Evolutionary conservation across 2,888 invertebrate genomes (phyloP).

Genomic region (Xestoiulus laeticollis): DNA sequence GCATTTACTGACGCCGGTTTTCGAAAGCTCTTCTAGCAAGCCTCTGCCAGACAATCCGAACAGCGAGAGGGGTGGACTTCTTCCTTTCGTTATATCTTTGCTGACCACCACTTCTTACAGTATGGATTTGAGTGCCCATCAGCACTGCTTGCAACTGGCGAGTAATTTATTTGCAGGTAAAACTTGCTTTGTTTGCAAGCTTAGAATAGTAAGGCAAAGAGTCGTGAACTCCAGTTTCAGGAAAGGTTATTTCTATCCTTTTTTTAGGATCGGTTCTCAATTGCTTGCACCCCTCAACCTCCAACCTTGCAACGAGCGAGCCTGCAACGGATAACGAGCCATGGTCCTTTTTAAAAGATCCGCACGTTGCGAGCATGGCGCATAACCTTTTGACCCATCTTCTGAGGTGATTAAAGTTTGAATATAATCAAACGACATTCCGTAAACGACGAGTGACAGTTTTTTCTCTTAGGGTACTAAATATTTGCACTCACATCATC

Average conservation of each 20-base stretch:
- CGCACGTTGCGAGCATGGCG: conserved; percentile 68
- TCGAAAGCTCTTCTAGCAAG: not conserved
- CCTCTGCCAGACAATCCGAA: conserved; percentile 54
- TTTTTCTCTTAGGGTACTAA: conserved; percentile 68
- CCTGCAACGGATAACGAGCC: conserved; percentile 58
- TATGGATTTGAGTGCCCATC: conserved; percentile 69
- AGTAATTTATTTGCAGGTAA: conserved; percentile 71
- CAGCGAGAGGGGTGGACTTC: conserved; percentile 59
- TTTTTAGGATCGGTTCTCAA: conserved; percentile 34
- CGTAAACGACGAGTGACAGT: too few relatives aligned
- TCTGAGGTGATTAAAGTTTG: conserved; percentile 66
- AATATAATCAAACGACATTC: not conserved
- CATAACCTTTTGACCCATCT: conserved; percentile 76
- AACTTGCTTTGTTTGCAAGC: not conserved
- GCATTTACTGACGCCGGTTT: too few relatives aligned
- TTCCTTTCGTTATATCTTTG: conserved; percentile 65
- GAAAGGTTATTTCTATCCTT: too few relatives aligned
- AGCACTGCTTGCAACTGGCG: conserved; percentile 67
- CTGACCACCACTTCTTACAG: conserved; percentile 68
- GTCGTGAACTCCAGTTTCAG: too few relatives aligned
- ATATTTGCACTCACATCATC: conserved; percentile 78
- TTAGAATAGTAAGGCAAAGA: too few relatives aligned
- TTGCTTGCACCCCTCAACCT: not conserved
- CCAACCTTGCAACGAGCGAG: conserved; percentile 48
- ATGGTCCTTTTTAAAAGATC: conserved; percentile 63